Conservation (phyloP, 1,140 invertebrate species). For the Scylla paramamosain region DNA sequence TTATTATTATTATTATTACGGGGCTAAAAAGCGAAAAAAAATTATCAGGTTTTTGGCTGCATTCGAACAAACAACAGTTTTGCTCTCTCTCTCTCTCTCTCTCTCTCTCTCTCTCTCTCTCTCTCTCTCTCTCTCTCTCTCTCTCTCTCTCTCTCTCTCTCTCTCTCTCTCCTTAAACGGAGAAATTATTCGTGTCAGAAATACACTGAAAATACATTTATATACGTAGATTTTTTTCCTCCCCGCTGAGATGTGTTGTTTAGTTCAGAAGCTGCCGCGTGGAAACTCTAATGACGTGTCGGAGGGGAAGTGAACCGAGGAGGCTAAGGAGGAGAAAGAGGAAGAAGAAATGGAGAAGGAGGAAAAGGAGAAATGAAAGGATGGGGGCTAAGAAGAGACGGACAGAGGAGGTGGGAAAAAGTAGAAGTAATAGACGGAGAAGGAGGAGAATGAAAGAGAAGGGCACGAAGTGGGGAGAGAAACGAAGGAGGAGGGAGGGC, state of each 20-base stretch:
- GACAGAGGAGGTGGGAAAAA: background rate
- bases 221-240: background rate
- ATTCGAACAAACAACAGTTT: background rate
- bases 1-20: too few species aligned
- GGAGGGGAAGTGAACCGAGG: background rate
- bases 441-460: background rate
- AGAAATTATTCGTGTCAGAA: background rate
- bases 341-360: background rate
- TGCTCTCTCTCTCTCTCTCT: too few species aligned
- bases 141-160: background rate
- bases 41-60: too few species aligned
- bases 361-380: background rate
- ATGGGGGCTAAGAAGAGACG: background rate
- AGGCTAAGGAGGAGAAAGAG: background rate
- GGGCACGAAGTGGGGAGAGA: background rate
- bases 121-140: background rate
- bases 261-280: background rate
- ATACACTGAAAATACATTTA: background rate
- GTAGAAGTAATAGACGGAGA: background rate
- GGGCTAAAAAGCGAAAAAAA: too few species aligned
- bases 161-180: background rate
- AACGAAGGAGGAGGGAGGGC: background rate
- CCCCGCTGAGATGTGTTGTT: background rate
- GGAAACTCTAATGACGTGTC: constrained; percentile 5
- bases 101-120: constrained; percentile 6